A percentile compares a stretch with the other conserved stretches of the same genome.
phyloP scores from a whole-genome alignment of 1,140 invertebrate genomes.

The Argopecten irradians region DNA sequence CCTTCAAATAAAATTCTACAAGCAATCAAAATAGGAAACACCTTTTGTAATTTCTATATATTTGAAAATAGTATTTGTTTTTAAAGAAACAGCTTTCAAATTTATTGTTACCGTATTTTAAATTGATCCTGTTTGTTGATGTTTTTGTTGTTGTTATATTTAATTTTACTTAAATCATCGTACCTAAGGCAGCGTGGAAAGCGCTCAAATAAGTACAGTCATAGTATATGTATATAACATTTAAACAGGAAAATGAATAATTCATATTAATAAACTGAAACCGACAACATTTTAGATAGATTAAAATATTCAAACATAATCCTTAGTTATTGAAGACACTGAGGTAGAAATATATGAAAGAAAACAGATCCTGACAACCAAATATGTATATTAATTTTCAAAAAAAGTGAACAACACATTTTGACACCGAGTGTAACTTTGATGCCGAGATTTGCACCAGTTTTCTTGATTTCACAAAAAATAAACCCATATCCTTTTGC shows the following conservation, averaged over 20 bases:
- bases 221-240: no score
- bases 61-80: no score
- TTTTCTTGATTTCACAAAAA: background rate
- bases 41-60: no score
- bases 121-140: no score
- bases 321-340: background rate
- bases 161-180: no score
- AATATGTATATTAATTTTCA: background rate
- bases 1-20: background rate
- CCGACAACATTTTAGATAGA: background rate
- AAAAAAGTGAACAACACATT: background rate
- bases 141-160: no score
- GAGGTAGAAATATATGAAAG: background rate
- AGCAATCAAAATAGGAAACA: no score
- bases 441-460: background rate
- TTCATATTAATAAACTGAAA: background rate
- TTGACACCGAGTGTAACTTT: background rate
- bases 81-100: no score
- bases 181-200: no score
- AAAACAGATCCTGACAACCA: background rate
- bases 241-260: background rate
- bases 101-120: no score
- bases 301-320: background rate
- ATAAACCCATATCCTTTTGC: background rate
- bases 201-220: no score